Evolutionary conservation across 2,888 invertebrate genomes (phyloP), one percentile per base, ranked within the genome.

Genomic region (Hyles lineata): DNA sequence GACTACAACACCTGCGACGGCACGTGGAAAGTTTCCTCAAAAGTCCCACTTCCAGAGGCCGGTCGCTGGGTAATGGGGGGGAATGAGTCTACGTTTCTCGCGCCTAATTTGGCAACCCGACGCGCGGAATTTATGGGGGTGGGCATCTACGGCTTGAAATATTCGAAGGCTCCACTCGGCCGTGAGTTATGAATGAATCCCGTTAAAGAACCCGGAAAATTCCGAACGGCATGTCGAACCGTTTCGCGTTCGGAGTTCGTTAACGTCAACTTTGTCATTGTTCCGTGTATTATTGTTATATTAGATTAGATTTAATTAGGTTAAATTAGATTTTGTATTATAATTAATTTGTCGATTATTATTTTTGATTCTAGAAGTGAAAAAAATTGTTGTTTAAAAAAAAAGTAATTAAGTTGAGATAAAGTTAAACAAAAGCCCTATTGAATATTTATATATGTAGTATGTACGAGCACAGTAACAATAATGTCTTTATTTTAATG

Each of bases 41-140:
- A 87, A 90, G 88, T 89, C 86, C 83, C 84, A 83, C 85, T 83
- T 79, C 77, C 79, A 76, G 76, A 76, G 81, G 79, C 78, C 82
- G 81, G 80, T 81, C 78, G 82, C 83, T 79, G 86, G 83, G 89
- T 91, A 92, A 92, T 92, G 91, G 91, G 86, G 83, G 89, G 86
- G 89, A 88, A 92, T 92, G 91, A 92, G 89, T 91, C 90, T 91
- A 85, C 89, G 87, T 88, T 92, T 87, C 93, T 93, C 89, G 90
- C 94, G 94, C 94, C 94, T 94, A 94, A 94, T 94, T 94, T 94
- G 93, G 94, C 94, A 93, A 90, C 92, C 92, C 93, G 93, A 93
- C 92, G 92, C 92, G 90, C 91, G 93, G 94, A 94, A 94, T 94
- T 94, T 94, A 94, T 94, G 86, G 90, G 89, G 91, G 87, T 87